Percentiles rank a stretch among this genome's conserved stretches.
Evolutionary conservation across 2,888 invertebrate species (phyloP).

Genomic region (Sthenelais limicola): DNA sequence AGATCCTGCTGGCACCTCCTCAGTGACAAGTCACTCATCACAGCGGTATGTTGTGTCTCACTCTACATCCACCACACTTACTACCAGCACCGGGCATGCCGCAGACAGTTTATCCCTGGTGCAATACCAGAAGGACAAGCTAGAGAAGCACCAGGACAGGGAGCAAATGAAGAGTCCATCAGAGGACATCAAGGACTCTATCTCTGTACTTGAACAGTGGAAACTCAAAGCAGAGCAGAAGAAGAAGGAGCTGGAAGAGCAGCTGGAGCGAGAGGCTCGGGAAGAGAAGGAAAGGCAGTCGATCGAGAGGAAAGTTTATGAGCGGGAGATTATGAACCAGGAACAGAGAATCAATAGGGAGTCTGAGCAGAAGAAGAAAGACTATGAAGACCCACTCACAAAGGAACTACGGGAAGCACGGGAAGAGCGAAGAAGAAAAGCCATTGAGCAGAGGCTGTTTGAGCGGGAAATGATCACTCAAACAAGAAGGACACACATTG

Average conservation of each 20-base stretch:
- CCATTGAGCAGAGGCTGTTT: background rate
- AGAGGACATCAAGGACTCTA: conserved; percentile 13
- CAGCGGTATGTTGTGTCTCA: too few relatives aligned
- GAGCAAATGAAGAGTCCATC: too few relatives aligned
- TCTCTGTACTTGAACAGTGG: conserved; percentile 30
- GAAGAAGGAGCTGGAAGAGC: conserved; percentile 16
- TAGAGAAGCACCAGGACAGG: too few relatives aligned
- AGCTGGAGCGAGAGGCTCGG: background rate
- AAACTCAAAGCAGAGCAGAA: conserved; percentile 20
- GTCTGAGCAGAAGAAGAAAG: too few relatives aligned
- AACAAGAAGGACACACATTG: background rate
- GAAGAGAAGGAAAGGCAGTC: conserved; percentile 2
- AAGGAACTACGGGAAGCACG: background rate
- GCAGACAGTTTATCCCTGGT: background rate
- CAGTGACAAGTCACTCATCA: too few relatives aligned
- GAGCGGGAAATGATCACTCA: conserved; percentile 11
- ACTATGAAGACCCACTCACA: too few relatives aligned
- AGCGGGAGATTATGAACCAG: conserved; percentile 15
- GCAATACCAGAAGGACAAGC: background rate
- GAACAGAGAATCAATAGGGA: too few relatives aligned
- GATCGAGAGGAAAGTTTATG: conserved; percentile 2
- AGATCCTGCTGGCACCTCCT: too few relatives aligned
- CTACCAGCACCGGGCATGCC: background rate
- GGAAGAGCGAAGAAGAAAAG: background rate
- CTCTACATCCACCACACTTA: too few relatives aligned